A percentile compares a stretch with the other conserved stretches of the same genome.
Evolutionary conservation across 1,140 invertebrate species (phyloP).

Genomic region (Leucophenga varia): DNA sequence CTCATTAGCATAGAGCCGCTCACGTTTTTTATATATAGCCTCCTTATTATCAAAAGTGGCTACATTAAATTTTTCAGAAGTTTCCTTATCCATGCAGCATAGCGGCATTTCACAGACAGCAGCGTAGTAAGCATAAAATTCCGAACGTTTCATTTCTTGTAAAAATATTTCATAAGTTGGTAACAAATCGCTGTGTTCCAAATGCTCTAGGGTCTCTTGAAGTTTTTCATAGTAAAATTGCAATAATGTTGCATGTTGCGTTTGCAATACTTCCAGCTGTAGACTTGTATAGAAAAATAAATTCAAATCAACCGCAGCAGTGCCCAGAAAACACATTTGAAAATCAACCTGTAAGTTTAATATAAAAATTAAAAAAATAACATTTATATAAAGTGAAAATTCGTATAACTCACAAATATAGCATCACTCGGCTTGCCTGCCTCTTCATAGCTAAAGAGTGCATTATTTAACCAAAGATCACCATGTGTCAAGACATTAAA

Average conservation of each 20-base stretch:
- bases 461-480: conserved; percentile 68
- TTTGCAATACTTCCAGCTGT: conserved; percentile 25
- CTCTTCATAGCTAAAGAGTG: conserved; percentile 62
- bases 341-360: conserved; percentile 45
- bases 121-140: conserved; percentile 35
- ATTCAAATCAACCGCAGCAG: conserved; percentile 38
- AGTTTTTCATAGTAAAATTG: conserved; percentile 39
- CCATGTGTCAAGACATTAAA: conserved; percentile 64
- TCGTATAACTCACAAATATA: conserved; percentile 57
- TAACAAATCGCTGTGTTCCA: conserved; percentile 33
- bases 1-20: conserved; percentile 24
- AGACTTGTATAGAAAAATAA: conserved; percentile 43
- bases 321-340: conserved; percentile 35
- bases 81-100: conserved; percentile 23
- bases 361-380: background rate
- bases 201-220: conserved; percentile 34
- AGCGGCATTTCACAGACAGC: conserved; percentile 37
- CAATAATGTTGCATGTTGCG: conserved; percentile 43
- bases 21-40: conserved; percentile 19
- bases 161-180: conserved; percentile 50
- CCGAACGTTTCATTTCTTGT: conserved; percentile 35
- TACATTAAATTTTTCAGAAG: conserved; percentile 19
- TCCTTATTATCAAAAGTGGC: conserved; percentile 20
- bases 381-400: too few relatives aligned
- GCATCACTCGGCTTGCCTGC: conserved; percentile 57